A percentile compares a stretch with the other conserved stretches of the same genome.
Conservation (phyloP, 2,113 vertebrate genomes). For the Chrysemys picta region DNA sequence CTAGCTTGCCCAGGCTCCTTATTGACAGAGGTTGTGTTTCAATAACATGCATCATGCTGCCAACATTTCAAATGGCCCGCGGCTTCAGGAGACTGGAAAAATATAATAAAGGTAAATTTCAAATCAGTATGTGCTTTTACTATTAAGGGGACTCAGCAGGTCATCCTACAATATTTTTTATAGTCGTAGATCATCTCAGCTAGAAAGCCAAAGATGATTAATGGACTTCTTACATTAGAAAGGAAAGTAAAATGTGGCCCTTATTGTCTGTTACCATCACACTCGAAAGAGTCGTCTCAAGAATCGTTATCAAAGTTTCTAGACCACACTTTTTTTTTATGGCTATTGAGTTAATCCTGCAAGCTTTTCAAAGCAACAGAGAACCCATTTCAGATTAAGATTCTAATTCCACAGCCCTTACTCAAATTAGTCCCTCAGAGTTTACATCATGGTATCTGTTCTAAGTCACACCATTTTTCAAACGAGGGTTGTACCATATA, state of each 20-base stretch:
- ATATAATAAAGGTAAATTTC: background rate
- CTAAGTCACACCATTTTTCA: background rate
- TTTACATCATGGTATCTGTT: background rate
- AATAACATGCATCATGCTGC: accelerated
- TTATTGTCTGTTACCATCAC: background rate
- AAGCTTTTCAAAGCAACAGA: background rate
- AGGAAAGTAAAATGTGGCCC: background rate
- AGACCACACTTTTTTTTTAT: background rate
- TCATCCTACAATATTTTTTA: background rate
- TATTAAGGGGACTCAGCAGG: background rate
- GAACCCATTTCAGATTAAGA: too few species aligned
- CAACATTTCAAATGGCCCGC: background rate
- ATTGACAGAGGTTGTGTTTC: accelerated
- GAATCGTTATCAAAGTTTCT: background rate
- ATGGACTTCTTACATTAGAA: background rate
- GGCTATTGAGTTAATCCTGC: background rate
- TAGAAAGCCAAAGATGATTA: background rate
- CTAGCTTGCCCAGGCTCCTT: accelerated
- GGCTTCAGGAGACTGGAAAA: background rate
- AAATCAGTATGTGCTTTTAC: background rate
- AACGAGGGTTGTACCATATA: background rate
- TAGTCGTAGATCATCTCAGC: background rate
- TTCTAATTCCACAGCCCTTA: background rate
- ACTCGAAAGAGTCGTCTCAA: background rate
- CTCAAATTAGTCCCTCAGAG: background rate